phyloP scores from a whole-genome alignment of 1,140 invertebrate species.

The Pogonomyrmex californicus region DNA sequence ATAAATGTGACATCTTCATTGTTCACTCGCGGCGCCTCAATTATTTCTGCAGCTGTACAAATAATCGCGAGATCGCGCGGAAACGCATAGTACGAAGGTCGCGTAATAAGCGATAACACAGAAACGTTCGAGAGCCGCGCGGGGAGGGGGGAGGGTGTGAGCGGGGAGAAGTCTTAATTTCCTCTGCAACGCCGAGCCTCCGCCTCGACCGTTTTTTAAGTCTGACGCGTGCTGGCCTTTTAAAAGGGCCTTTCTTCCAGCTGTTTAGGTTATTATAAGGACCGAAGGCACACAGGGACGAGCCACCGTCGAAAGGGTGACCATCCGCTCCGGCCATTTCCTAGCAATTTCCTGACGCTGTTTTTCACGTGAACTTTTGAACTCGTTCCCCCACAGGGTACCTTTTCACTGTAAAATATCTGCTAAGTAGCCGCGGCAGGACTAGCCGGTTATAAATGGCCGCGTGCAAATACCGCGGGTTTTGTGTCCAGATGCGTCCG shows the following conservation, averaged over 20 bases:
- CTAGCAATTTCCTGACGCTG: constrained; percentile 84
- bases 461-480: constrained; percentile 75
- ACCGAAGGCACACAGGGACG: constrained; percentile 42
- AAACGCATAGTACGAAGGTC: constrained; percentile 6
- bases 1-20: constrained; percentile 43
- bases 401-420: constrained; percentile 80
- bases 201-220: constrained; percentile 66
- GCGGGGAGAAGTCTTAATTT: constrained; percentile 68
- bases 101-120: constrained; percentile 60
- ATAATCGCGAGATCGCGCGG: constrained; percentile 18
- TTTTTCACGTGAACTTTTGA: constrained; percentile 84
- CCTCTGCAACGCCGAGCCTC: constrained; percentile 51
- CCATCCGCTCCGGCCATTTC: constrained; percentile 78
- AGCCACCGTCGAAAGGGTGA: constrained; percentile 71
- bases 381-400: constrained; percentile 55
- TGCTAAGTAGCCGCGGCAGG: constrained; percentile 80
- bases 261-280: constrained; percentile 74
- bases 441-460: constrained; percentile 81
- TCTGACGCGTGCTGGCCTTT: constrained; percentile 61
- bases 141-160: not conserved
- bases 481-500: constrained; percentile 81
- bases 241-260: constrained; percentile 68
- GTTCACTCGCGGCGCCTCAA: not conserved
- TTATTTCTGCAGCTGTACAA: constrained; percentile 6
- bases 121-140: constrained; percentile 11